phyloP scores from a whole-genome alignment of 37 sponge, comb jelly and placozoan species.

The Spongilla lacustris region DNA sequence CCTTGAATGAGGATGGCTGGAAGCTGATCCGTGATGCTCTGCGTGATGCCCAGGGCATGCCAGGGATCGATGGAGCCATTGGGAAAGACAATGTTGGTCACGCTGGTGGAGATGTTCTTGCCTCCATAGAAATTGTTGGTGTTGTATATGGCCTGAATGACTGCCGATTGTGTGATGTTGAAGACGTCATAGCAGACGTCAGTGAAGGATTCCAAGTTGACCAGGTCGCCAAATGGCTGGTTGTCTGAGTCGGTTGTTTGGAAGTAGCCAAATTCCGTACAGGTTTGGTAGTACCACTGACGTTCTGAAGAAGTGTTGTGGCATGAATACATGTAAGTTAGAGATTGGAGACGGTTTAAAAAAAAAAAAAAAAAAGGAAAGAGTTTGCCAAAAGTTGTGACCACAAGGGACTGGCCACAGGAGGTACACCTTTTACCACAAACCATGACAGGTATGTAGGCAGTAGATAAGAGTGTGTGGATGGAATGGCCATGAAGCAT shows the following conservation, averaged over 20 bases:
- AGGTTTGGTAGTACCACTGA: slow-evolving; percentile 88
- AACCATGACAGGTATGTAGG: not conserved
- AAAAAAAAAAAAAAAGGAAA: no score
- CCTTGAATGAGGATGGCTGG: slow-evolving; percentile 77
- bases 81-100: slow-evolving; percentile 86
- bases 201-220: slow-evolving; percentile 51
- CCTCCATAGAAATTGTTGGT: slow-evolving; percentile 83
- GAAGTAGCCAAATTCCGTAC: slow-evolving; percentile 89
- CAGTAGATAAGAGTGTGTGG: no score
- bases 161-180: slow-evolving; percentile 15
- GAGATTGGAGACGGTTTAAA: no score
- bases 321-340: not conserved
- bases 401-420: not conserved
- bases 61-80: slow-evolving; percentile 95
- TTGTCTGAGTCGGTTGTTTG: slow-evolving; percentile 78
- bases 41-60: slow-evolving; percentile 79
- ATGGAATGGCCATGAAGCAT: no score
- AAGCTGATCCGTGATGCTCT: not conserved
- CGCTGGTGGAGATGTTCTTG: slow-evolving; percentile 28
- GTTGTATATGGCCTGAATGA: slow-evolving; percentile 22
- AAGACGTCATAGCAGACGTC: slow-evolving; percentile 67
- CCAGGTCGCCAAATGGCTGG: slow-evolving; percentile 70
- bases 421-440: not conserved
- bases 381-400: not conserved
- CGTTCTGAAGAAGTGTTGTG: slow-evolving; percentile 34